Evolutionary conservation across 2,888 invertebrate species (phyloP).

Genomic region (Argyresthia goedartella): DNA sequence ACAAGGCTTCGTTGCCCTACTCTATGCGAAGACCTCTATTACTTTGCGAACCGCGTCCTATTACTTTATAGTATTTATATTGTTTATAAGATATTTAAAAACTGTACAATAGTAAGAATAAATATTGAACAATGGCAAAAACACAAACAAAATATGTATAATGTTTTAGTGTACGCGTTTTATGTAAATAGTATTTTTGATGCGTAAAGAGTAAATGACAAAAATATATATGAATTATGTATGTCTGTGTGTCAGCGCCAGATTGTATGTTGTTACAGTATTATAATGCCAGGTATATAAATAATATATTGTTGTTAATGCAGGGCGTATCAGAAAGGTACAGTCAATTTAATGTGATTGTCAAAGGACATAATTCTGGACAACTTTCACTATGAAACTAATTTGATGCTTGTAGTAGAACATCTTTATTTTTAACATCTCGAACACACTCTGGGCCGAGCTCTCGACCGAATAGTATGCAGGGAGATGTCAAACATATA

Average conservation of each 20-base stretch:
- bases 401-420: too few relatives aligned
- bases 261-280: conserved; percentile 1
- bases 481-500: too few relatives aligned
- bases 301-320: not conserved
- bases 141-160: conserved; percentile 44
- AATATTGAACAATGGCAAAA: conserved; percentile 26
- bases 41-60: too few relatives aligned
- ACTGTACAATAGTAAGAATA: conserved; percentile 53
- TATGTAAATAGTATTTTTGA: conserved; percentile 61
- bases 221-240: conserved; percentile 28
- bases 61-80: conserved; percentile 63
- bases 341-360: too few relatives aligned
- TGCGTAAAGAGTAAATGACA: conserved; percentile 57
- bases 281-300: conserved; percentile 1
- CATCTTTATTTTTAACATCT: too few relatives aligned
- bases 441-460: too few relatives aligned
- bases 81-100: conserved; percentile 63
- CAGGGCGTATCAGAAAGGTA: too few relatives aligned
- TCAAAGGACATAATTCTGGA: too few relatives aligned
- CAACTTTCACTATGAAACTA: too few relatives aligned
- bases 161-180: conserved; percentile 41
- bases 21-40: too few relatives aligned
- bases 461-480: too few relatives aligned
- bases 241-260: conserved; percentile 1
- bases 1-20: too few relatives aligned